Base-by-base conservation (phyloP, 1,140 invertebrate genomes). In the Triops longicaudatus region DNA sequence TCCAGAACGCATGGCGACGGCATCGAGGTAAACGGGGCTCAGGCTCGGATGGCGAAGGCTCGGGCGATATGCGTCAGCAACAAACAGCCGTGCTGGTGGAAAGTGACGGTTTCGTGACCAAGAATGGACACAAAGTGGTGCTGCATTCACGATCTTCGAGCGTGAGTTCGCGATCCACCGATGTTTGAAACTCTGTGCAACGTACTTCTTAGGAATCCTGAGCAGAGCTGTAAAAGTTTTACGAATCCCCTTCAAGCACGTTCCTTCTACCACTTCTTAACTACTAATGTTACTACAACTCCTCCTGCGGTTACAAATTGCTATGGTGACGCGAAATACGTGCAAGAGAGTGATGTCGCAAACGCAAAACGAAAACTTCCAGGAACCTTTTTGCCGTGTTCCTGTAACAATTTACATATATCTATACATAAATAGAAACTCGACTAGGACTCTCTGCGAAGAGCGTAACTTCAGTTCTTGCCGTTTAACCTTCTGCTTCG, bases 1-100 rank as follows among this genome's bases (percentile, higher is more conserved):
- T 98, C 81, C 96, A 98, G 85, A 92, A 93, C 82, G 94, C 94
- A 73, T 98, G 95, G 94, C 88, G 92, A 27, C 92, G 92, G 83
- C 92, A 94, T 83, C 73, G 77, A 42, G 79, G 73, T n/a, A 92
- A 93, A 82, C 89, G 89, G 78, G 87, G 87, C 78, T 85, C 86
- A 44, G 86, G 86, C 79, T 43, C 83, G 83, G 77, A 74, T 78
- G 71, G 31, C 41, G 76, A 72, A 9, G 77, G 78, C 26, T 76
- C 78, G 41, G 79, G 80, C 75, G 79, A 80, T 41, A 79, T 81
- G 31, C 78, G 79, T 75, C 78, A 86, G 42, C 87, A 88, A 77
- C 90, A 92, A 81, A 93, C 93, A 73, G 90, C 91, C 78, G 92
- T 94, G 79, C 86, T 94, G 81, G 90, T 93, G 77, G 91, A 92